Conservation (phyloP, 2,113 vertebrate species). For the Heterocephalus glaber region DNA sequence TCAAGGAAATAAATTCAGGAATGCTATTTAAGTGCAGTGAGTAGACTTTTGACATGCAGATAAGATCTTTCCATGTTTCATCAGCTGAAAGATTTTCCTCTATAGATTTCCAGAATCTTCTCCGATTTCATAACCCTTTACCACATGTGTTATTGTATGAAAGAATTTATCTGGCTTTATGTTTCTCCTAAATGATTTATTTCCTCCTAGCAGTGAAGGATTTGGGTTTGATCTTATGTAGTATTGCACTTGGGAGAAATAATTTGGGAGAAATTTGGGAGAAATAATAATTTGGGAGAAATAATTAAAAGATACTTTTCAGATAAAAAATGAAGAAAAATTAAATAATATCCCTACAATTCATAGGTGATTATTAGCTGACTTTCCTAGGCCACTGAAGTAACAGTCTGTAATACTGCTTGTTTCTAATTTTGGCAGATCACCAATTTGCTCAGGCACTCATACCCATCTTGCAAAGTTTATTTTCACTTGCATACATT, state of each 20-base stretch:
- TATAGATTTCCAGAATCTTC: background rate
- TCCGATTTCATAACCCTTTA: background rate
- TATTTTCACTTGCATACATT: background rate
- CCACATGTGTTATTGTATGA: background rate
- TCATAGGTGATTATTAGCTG: background rate
- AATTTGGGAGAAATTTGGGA: background rate
- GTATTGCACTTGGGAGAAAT: background rate
- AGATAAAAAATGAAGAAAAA: background rate
- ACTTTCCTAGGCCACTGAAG: background rate
- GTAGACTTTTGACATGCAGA: background rate
- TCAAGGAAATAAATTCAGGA: conserved; percentile 23
- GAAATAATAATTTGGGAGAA: conserved; percentile 1
- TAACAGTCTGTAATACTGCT: background rate
- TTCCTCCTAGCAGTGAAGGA: background rate
- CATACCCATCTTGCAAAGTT: background rate
- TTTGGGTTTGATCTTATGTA: background rate
- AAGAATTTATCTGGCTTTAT: background rate
- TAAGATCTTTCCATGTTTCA: background rate
- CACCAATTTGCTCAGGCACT: background rate
- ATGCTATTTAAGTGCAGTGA: background rate
- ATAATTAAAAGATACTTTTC: too few relatives aligned
- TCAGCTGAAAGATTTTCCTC: background rate
- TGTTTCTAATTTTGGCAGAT: background rate
- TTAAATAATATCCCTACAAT: background rate
- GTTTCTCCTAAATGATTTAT: background rate